phyloP scores from a whole-genome alignment of 2,888 invertebrate genomes.

The Parapristionchus giblindavisi region DNA sequence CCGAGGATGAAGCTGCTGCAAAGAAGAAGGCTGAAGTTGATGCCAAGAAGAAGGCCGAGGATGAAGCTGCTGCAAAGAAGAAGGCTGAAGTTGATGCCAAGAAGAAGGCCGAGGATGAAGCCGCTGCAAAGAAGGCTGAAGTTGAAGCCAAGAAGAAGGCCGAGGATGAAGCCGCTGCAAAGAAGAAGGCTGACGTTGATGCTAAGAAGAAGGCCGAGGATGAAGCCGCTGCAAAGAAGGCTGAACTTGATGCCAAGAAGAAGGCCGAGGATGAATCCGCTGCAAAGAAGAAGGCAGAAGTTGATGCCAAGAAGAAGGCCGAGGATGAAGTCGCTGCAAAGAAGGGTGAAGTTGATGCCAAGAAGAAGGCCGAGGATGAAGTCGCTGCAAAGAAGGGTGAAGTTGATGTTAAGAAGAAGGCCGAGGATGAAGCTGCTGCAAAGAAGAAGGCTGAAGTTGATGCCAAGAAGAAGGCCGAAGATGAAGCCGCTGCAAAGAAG shows the following conservation, averaged over 20 bases:
- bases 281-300: background rate
- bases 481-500: background rate
- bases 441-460: background rate
- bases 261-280: background rate
- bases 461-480: background rate
- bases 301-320: background rate
- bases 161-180: background rate
- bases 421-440: background rate
- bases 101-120: background rate
- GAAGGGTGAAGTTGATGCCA: background rate
- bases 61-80: background rate
- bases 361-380: background rate
- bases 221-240: background rate
- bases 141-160: background rate
- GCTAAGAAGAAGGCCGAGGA: background rate
- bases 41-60: background rate
- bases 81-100: background rate
- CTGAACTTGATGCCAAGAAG: background rate
- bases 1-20: background rate
- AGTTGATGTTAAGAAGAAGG: background rate
- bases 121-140: background rate
- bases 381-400: background rate
- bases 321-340: background rate
- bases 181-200: background rate
- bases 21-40: background rate